Evolutionary conservation across 2,113 vertebrate genomes (phyloP), one percentile per base, ranked within the genome.

Genomic region (Ivindomyrus marchei): DNA sequence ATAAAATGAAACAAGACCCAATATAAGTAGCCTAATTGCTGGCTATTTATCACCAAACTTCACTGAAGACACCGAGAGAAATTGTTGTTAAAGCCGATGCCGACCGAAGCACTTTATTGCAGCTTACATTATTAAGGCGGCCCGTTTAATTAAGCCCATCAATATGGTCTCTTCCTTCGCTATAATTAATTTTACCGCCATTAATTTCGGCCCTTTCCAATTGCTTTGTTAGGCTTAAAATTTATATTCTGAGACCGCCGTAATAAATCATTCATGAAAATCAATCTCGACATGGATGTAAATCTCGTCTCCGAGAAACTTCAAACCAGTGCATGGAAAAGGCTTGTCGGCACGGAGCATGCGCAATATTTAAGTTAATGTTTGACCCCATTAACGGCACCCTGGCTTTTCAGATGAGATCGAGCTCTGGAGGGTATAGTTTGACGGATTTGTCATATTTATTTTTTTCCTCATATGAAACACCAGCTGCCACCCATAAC

Each of bases 171-270:
- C 83, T 42, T 42, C 45, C 4, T 85, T 85, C 19, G 45, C 83
- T 85, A 47, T 47, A 85, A 85, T 85, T 85, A 85, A 85, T 85
- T 85, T 85, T 85, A 47, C 42, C 39, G 24, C 83, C 83, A 47
- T 85, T 85, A 85, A 85, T 85, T 85, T 46, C 3, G 83, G 45
- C 24, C 42, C 42, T n/a, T 85, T 85, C 83, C 83, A 85, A 85
- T 46, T 13, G 39, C 83, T 85, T 85, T 85, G 83, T 85, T 85
- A 21, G 45, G 24, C 45, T 47, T 85, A 85, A 85, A 85, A 85
- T 85, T 85, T 85, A 85, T 85, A 47, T 83, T 45, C 39, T 83
- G 6, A 85, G 45, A 85, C 42, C 19, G 36, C 45, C 19, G 10
- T 46, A n/a, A 85, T 85, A 85, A 47, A 85, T 85, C 45, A 85